phyloP scores from a whole-genome alignment of 2,888 invertebrate species.

The Apeira syringaria region DNA sequence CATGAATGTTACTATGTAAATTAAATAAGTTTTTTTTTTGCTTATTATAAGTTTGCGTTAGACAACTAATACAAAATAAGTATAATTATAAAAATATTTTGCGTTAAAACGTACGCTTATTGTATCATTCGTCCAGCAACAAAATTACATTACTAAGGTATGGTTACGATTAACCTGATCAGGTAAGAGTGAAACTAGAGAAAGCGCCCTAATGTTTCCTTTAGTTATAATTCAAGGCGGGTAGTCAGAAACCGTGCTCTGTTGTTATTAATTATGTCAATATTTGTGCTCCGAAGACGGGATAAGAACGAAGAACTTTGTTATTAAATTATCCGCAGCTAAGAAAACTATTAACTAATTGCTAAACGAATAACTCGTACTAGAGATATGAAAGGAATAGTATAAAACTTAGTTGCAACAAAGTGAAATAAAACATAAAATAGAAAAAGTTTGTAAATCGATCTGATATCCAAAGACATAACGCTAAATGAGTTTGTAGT shows the following conservation, averaged over 20 bases:
- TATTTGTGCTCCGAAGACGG: slow-evolving; percentile 65
- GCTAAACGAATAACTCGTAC: slow-evolving; percentile 5
- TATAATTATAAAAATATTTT: no score
- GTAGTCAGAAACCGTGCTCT: slow-evolving; percentile 58
- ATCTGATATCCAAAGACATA: no score
- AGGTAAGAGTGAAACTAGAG: slow-evolving; percentile 30
- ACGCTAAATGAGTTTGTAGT: no score
- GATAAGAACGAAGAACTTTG: slow-evolving; percentile 59
- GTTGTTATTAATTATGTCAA: slow-evolving; percentile 72
- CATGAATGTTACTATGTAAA: no score
- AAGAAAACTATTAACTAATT: slow-evolving; percentile 55
- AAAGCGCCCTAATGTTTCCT: slow-evolving; percentile 34
- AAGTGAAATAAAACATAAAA: no score
- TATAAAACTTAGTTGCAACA: no score
- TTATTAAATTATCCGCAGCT: slow-evolving; percentile 57
- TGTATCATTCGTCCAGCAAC: slow-evolving; percentile 8
- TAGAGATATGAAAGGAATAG: background rate
- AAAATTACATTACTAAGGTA: slow-evolving; percentile 17
- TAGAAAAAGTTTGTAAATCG: no score
- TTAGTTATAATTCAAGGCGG: slow-evolving; percentile 56
- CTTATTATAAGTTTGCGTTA: no score
- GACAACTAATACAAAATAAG: no score
- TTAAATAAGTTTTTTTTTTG: no score
- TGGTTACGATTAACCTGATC: slow-evolving; percentile 21
- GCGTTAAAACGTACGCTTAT: slow-evolving; percentile 9